A percentile compares a stretch with the other conserved stretches of the same genome.
phyloP scores from a whole-genome alignment of 2,113 vertebrate species.

The Ciconia stormi region DNA sequence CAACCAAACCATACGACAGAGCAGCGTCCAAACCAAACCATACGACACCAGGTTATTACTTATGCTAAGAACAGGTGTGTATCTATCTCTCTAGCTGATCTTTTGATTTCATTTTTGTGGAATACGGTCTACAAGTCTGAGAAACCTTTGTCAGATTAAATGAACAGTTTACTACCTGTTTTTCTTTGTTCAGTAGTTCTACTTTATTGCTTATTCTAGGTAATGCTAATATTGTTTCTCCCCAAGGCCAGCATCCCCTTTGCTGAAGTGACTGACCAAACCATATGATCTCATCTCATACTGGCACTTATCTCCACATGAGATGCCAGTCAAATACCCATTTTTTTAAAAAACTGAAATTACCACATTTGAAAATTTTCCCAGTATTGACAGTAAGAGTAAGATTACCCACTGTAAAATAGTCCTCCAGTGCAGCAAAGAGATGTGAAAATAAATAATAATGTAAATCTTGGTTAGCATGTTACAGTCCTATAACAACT shows the following conservation, averaged over 20 bases:
- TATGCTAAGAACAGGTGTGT: not conserved
- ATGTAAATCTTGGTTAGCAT: not conserved
- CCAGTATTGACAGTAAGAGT: not conserved
- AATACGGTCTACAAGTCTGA: not conserved
- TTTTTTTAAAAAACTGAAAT: not conserved
- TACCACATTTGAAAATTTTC: not conserved
- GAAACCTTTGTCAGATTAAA: not conserved
- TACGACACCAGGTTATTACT: no score
- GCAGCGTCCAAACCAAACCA: no score
- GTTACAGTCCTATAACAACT: not conserved
- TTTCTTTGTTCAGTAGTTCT: not conserved
- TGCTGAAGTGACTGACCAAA: not conserved
- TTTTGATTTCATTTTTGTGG: not conserved
- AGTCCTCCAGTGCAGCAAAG: not conserved
- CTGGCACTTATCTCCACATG: not conserved
- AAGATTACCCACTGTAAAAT: not conserved
- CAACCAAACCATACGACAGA: accelerated
- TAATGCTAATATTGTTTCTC: not conserved
- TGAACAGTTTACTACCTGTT: not conserved
- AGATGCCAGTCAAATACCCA: not conserved
- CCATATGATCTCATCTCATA: not conserved
- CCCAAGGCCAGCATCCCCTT: not conserved
- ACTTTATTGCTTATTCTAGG: not conserved
- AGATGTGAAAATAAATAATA: conserved; percentile 21
- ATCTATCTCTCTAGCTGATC: not conserved